Percentiles rank a stretch among this genome's conserved stretches.
Conservation (phyloP, 2,797 vertebrate species). For the Lepus townsendii region DNA sequence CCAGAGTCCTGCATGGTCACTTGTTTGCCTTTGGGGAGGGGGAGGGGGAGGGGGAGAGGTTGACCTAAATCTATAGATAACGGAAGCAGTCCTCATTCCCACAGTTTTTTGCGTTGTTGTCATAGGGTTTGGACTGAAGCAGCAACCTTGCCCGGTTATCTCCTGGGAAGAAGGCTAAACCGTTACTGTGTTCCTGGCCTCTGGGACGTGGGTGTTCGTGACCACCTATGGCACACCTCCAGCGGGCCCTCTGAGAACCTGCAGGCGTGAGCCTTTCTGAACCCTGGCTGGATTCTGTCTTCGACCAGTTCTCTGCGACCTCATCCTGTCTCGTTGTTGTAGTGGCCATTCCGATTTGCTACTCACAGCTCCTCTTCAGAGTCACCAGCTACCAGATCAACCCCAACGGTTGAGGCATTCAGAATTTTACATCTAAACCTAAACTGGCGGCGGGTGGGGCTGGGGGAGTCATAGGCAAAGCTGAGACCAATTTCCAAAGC, state of each 20-base stretch:
- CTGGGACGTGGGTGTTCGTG: background rate
- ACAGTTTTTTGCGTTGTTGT: background rate
- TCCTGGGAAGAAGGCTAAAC: background rate
- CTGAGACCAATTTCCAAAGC: slow-evolving; percentile 9
- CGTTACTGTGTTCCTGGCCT: background rate
- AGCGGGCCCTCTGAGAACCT: background rate
- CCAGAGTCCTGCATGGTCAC: background rate
- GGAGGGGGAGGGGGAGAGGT: background rate
- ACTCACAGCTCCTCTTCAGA: background rate
- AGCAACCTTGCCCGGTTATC: background rate
- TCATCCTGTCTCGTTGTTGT: background rate
- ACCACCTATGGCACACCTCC: background rate
- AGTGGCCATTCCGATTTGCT: background rate
- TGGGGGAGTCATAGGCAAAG: background rate
- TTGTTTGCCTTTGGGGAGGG: background rate
- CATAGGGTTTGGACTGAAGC: background rate
- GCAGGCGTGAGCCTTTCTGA: background rate
- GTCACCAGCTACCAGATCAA: background rate
- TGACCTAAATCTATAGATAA: background rate
- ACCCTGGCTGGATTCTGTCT: background rate
- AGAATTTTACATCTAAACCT: slow-evolving; percentile 11
- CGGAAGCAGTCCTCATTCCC: background rate
- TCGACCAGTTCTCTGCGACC: background rate
- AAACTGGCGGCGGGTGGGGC: background rate
- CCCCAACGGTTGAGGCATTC: background rate